phyloP scores from a whole-genome alignment of 2,797 vertebrate genomes.

The Emydoidea blandingii region DNA sequence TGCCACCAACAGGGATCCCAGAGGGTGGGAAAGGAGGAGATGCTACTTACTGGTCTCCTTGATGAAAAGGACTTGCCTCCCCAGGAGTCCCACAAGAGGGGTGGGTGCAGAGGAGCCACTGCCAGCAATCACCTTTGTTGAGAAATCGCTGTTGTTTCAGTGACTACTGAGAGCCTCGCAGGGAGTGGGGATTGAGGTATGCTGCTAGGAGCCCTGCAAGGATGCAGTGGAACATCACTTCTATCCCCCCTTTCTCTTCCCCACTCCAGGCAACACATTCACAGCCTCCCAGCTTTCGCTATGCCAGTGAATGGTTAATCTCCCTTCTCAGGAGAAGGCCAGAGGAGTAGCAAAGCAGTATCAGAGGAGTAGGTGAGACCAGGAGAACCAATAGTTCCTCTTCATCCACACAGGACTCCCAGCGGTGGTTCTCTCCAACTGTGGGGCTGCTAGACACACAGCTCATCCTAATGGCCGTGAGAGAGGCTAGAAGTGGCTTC shows the following conservation, averaged over 20 bases:
- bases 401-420: not conserved
- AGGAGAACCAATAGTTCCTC: not conserved
- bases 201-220: not conserved
- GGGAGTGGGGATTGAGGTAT: not conserved
- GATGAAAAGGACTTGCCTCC: not conserved
- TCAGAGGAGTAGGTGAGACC: not conserved
- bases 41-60: not conserved
- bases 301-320: not conserved
- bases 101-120: not conserved
- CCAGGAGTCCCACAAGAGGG: fast-evolving
- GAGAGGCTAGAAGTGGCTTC: not conserved
- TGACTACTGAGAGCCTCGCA: not conserved
- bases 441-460: not conserved
- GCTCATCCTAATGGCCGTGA: not conserved
- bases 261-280: not conserved
- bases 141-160: not conserved
- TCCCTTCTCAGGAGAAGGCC: not conserved
- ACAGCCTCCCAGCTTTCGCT: not conserved
- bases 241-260: fast-evolving
- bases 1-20: not conserved
- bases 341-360: not conserved
- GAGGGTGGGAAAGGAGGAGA: not conserved
- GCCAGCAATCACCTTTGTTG: not conserved
- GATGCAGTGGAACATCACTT: not conserved
- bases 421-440: not conserved